phyloP scores from a whole-genome alignment of 2,113 vertebrate genomes.

The Thamnaconus septentrionalis region DNA sequence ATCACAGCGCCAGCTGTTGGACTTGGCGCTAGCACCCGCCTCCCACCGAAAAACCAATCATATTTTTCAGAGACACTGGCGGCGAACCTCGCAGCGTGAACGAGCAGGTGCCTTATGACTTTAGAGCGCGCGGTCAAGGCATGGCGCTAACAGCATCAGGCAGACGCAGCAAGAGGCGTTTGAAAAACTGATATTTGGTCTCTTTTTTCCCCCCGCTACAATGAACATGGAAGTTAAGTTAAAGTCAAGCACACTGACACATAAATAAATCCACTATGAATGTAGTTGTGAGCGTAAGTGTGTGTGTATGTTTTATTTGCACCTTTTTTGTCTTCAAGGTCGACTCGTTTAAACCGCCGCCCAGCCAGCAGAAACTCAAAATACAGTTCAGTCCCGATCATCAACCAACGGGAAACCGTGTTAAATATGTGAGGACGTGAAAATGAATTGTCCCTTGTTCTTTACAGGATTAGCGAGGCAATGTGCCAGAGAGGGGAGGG shows the following conservation, averaged over 20 bases:
- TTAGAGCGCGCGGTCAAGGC: conserved; percentile 27
- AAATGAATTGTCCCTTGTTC: conserved; percentile 63
- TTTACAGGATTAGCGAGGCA: conserved; percentile 72
- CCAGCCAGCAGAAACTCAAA: conserved; percentile 31
- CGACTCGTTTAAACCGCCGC: conserved; percentile 35
- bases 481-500: conserved; percentile 58
- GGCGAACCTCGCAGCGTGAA: conserved; percentile 38
- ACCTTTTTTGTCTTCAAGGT: conserved; percentile 44
- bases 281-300: not conserved
- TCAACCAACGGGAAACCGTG: conserved; percentile 50
- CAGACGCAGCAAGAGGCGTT: not conserved
- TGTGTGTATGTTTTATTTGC: not conserved
- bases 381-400: conserved; percentile 37
- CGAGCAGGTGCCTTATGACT: conserved; percentile 45
- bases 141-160: conserved; percentile 21
- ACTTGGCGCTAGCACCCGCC: conserved; percentile 35
- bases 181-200: conserved; percentile 9
- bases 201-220: not conserved
- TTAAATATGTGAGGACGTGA: conserved; percentile 62
- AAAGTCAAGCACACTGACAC: conserved; percentile 11
- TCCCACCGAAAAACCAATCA: conserved; percentile 60
- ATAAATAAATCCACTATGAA: not conserved
- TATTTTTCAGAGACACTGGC: conserved; percentile 40
- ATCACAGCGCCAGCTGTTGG: conserved; percentile 58
- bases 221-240: conserved; percentile 20